A percentile compares a stretch with the other conserved stretches of the same genome.
phyloP scores from a whole-genome alignment of 2,888 invertebrate species.

The Lacanobia wlatinum region DNA sequence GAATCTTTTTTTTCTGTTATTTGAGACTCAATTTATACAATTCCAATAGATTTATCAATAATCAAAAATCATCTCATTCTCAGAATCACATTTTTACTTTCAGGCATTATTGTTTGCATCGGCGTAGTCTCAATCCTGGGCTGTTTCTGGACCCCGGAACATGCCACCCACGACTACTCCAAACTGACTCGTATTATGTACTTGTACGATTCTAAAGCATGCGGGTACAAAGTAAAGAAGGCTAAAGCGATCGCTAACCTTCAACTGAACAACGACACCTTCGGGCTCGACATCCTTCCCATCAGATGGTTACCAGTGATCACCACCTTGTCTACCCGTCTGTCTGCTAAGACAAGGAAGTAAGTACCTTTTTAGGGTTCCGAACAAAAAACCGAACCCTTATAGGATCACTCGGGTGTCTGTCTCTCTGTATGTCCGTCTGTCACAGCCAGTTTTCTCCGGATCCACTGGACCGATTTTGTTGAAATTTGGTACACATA shows the following conservation, averaged over 20 bases:
- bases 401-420: too few relatives aligned
- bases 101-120: constrained; percentile 75
- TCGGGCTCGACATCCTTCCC: constrained; percentile 71
- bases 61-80: background rate
- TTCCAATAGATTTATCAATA: background rate
- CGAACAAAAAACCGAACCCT: too few relatives aligned
- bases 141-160: constrained; percentile 79
- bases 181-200: constrained; percentile 84
- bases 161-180: constrained; percentile 71
- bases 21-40: background rate
- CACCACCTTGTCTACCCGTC: constrained; percentile 74
- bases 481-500: too few relatives aligned
- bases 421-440: too few relatives aligned
- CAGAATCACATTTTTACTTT: background rate
- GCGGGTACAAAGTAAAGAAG: constrained; percentile 69
- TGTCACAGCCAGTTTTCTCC: too few relatives aligned
- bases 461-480: too few relatives aligned
- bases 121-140: constrained; percentile 71
- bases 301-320: constrained; percentile 73
- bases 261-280: constrained; percentile 75
- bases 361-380: constrained; percentile 64
- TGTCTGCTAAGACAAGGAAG: constrained; percentile 78
- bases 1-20: background rate
- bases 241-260: constrained; percentile 69
- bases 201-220: constrained; percentile 79